Base-by-base conservation (phyloP, 2,113 vertebrate species). In the human region DNA sequence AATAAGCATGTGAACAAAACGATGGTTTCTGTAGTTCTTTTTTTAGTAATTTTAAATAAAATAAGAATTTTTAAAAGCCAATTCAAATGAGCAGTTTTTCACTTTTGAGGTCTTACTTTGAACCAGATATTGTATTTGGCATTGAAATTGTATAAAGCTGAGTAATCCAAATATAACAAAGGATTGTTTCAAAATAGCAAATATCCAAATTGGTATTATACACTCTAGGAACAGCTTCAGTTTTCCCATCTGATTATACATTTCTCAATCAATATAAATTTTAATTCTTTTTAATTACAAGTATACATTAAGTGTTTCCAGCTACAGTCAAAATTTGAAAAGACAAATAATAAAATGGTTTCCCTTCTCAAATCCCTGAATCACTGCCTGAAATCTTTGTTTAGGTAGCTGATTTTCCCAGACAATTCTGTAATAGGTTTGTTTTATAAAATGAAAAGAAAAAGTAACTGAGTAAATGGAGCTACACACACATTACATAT, bases 211-310 rank as follows among this genome's bases (percentile, higher is more conserved):
- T 18, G 22, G 38, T 32, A 35, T 55, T 57, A 76, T 38, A 50
- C 0, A 32, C 20, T 40, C 50, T 52, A 59, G 14, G 12, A 64
- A 52, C 14, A 61, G 16, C 1, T 52, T 27, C 40, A 23, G 5
- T 75, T 61, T 59, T 93, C 14, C 87, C 23, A 48, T 64, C 6
- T 18, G 30, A 59, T 78, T 78, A 40, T 8, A 68, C 0, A 55
- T 40, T 72, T 80, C 61, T 85, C 43, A 30, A 45, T 86, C 35
- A 72, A 79, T 20, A 40, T 32, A n/a, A 43, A 25, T 96, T 93
- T 84, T 57, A 89, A 83, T 91, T 91, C 8, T 78, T 86, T 83
- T 92, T 32, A 40, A 38, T 55, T 90, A 61, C 94, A 92, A 88
- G 45, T 57, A n/a, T n/a, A 43, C 84, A 11, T 30, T 61, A 18